phyloP scores from a whole-genome alignment of 2,888 invertebrate genomes.

The Agrotis exclamationis region DNA sequence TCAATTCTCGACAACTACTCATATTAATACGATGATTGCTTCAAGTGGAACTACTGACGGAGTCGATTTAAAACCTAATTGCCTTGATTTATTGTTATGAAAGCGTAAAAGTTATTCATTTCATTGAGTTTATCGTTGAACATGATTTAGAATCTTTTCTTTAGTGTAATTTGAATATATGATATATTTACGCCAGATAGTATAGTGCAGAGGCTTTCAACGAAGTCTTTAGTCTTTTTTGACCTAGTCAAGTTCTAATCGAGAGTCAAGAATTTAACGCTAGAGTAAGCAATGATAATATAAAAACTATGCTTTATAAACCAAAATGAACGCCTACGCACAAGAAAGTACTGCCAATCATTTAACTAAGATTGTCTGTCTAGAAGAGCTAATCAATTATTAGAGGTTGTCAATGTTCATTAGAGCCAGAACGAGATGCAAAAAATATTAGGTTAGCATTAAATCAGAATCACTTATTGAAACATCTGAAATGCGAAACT shows the following conservation, averaged over 20 bases:
- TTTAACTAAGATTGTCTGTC: too few species aligned
- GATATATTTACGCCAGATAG: neutral
- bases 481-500: too few species aligned
- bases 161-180: constrained; percentile 13
- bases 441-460: too few species aligned
- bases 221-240: neutral
- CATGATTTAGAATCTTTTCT: constrained; percentile 17
- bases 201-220: neutral
- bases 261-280: too few species aligned
- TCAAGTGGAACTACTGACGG: constrained; percentile 67
- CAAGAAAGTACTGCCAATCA: neutral
- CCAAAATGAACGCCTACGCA: neutral
- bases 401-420: neutral
- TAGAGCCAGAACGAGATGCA: neutral
- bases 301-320: neutral
- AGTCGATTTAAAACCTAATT: constrained; percentile 62
- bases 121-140: constrained; percentile 18
- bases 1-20: constrained; percentile 79
- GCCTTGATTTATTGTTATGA: constrained; percentile 56
- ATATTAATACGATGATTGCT: constrained; percentile 80
- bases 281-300: too few species aligned
- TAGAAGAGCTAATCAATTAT: neutral
- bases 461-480: too few species aligned
- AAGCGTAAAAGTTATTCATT: constrained; percentile 37
- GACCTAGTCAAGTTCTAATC: too few species aligned